A percentile compares a stretch with the other conserved stretches of the same genome.
Evolutionary conservation across 2,888 invertebrate genomes (phyloP).

Genomic region (Trachelus tabidus): DNA sequence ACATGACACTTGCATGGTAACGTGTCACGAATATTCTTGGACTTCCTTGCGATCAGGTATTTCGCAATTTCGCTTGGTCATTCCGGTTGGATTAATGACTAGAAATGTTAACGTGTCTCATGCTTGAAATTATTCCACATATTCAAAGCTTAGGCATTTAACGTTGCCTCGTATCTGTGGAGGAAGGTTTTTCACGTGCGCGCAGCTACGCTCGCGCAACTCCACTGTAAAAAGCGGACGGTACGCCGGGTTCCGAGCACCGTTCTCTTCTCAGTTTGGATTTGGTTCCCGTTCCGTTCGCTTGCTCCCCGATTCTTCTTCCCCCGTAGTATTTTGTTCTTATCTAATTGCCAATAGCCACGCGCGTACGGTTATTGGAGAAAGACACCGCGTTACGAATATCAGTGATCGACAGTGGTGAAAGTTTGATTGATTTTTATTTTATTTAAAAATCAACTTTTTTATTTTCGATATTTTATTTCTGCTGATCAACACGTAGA

Average conservation of each 20-base stretch:
- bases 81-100: background rate
- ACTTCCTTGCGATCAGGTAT: background rate
- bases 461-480: background rate
- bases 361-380: background rate
- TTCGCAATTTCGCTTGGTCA: background rate
- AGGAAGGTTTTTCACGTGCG: background rate
- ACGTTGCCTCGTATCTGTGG: background rate
- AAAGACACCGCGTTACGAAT: background rate
- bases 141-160: background rate
- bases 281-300: conserved; percentile 43
- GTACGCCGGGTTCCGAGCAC: conserved; percentile 52
- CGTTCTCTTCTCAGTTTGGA: conserved; percentile 50
- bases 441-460: background rate
- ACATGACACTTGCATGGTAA: background rate
- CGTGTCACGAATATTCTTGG: background rate
- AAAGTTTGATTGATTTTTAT: background rate
- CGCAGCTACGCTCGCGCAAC: conserved; percentile 48
- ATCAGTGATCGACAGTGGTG: background rate
- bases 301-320: conserved; percentile 10
- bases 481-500: background rate
- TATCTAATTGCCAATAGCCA: background rate
- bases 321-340: background rate
- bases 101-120: background rate
- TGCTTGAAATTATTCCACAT: background rate
- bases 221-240: conserved; percentile 54